phyloP scores from a whole-genome alignment of 1,140 invertebrate species.

The Nebria ingens region DNA sequence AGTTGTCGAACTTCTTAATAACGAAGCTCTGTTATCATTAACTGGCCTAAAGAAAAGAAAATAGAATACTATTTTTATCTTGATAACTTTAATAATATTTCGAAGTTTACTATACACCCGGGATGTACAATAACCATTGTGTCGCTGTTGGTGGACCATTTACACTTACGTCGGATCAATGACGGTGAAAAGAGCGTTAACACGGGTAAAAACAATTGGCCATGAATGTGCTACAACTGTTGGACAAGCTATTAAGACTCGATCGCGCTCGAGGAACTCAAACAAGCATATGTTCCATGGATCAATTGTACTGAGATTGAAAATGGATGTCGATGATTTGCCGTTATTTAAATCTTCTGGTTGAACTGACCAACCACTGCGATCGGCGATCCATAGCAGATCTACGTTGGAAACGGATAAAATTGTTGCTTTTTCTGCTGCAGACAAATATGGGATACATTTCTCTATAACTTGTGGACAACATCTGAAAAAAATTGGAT shows the following conservation, averaged over 20 bases:
- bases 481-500: constrained; percentile 22
- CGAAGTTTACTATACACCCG: too few species aligned
- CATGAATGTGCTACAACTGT: constrained; percentile 81
- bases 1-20: constrained; percentile 65
- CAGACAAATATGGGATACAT: constrained; percentile 67
- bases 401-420: constrained; percentile 57
- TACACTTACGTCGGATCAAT: constrained; percentile 88
- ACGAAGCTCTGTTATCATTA: constrained; percentile 89
- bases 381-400: constrained; percentile 89
- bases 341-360: constrained; percentile 25
- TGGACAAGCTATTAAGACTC: constrained; percentile 70
- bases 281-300: constrained; percentile 85
- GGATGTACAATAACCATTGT: too few species aligned
- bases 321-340: constrained; percentile 22
- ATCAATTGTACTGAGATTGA: constrained; percentile 42
- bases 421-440: constrained; percentile 76
- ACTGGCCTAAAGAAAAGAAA: constrained; percentile 76
- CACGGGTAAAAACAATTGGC: constrained; percentile 86
- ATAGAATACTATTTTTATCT: too few species aligned
- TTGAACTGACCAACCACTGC: constrained; percentile 67
- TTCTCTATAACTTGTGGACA: constrained; percentile 49
- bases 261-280: constrained; percentile 61
- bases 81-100: too few species aligned
- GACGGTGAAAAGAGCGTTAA: constrained; percentile 82
- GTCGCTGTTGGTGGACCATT: too few species aligned